Conservation (phyloP, 1,140 invertebrate species). For the Psix sp. region DNA sequence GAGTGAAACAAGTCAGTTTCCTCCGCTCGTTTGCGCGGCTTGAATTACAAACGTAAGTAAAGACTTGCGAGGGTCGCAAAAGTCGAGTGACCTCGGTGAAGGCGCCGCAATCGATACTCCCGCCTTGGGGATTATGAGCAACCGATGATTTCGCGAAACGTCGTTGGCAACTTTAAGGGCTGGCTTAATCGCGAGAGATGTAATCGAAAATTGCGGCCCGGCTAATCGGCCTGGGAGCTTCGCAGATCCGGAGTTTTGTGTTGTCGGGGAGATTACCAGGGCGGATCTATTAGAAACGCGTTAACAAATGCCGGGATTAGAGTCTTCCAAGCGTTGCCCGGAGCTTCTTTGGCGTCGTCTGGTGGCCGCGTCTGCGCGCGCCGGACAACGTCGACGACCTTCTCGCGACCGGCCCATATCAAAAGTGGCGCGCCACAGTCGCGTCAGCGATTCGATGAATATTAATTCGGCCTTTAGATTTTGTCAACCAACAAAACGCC, state of each 20-base stretch:
- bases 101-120: conserved; percentile 11
- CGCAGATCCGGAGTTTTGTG: too few relatives aligned
- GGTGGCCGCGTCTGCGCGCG: too few relatives aligned
- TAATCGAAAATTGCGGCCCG: too few relatives aligned
- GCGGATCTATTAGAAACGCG: conserved; percentile 64
- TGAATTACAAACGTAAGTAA: conserved; percentile 61
- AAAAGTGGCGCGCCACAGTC: conserved; percentile 8
- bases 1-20: conserved; percentile 60
- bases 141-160: too few relatives aligned
- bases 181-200: too few relatives aligned
- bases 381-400: too few relatives aligned
- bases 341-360: conserved; percentile 35
- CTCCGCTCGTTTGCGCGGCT: conserved; percentile 59
- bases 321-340: conserved; percentile 19
- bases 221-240: too few relatives aligned
- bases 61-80: conserved; percentile 22
- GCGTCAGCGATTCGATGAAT: conserved; percentile 8
- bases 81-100: conserved; percentile 37
- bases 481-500: conserved; percentile 36
- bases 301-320: conserved; percentile 65
- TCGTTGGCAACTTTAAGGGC: too few relatives aligned
- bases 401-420: too few relatives aligned
- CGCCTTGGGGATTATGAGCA: conserved; percentile 20
- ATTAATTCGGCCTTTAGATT: conserved; percentile 15
- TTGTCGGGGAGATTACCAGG: too few relatives aligned